Evolutionary conservation across 2,797 vertebrate genomes (phyloP), one percentile per base, ranked within the genome.

Genomic region (Amblyopsis hoosieri): DNA sequence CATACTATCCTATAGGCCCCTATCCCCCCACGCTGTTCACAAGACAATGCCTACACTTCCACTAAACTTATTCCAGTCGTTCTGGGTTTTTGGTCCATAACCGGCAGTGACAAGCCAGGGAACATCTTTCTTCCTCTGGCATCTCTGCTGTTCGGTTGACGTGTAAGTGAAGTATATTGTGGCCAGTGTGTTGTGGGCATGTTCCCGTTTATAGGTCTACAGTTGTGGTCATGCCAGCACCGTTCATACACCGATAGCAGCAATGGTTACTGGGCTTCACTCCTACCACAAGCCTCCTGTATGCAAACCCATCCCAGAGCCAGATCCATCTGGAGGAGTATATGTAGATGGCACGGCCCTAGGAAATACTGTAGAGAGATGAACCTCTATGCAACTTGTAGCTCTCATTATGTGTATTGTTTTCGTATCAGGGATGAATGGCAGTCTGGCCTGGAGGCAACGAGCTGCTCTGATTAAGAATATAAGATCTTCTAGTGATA

Each of bases 401-500:
- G 61, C 74, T 81, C 78, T 89, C 73, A 81, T 90, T 86, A 84
- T 68, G 83, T 84, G 66, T 89, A 90, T 87, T 80, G 82, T 73
- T 87, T 85, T 85, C 80, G 75, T 87, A 75, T 78, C 84, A 78
- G 78, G 80, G 84, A 80, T 86, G 78, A 81, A 81, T 77, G 51
- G 67, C 55, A 69, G 67, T 69, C 12, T 54, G 63, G 75, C 54
- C 66, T 68, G 67, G 77, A 1, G 73, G 79, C 72, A 49, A 58
- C 15, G 70, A 72, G 63, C 60, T 52, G 74, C 74, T 82, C 86
- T 84, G 82, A 57, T 79, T 79, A 66, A 68, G 71, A 73, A 69
- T 66, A 61, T 19, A 64, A 49, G 66, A 78, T 64, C 61, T 46
- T 62, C 69, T 76, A 66, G 49, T 69, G 66, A 82, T 79, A 62